Percentiles rank a stretch among this genome's conserved stretches.
Conservation (phyloP, 2,113 vertebrate species). For the Prochilodus magdalenae region DNA sequence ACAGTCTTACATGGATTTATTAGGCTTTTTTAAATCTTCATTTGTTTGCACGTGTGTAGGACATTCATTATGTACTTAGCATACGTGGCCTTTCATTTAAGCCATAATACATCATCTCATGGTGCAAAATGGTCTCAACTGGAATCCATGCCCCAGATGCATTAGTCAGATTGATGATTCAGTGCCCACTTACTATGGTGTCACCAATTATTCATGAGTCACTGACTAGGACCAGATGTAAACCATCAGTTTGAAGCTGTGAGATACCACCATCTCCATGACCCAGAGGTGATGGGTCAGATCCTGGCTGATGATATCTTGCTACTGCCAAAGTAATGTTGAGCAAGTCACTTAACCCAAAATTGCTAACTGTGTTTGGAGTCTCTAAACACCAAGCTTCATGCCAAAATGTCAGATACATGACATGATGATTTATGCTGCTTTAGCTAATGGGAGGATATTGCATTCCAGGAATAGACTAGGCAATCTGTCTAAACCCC, state of each 20-base stretch:
- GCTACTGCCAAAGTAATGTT: neutral
- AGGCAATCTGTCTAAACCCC: conserved; percentile 9
- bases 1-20: neutral
- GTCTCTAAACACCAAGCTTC: neutral
- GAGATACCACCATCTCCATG: neutral
- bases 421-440: conserved; percentile 3
- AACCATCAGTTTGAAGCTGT: neutral
- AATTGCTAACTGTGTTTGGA: neutral
- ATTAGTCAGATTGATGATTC: conserved; percentile 18
- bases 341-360: neutral
- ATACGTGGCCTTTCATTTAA: conserved; percentile 7
- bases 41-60: neutral
- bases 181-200: neutral
- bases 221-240: neutral
- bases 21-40: neutral
- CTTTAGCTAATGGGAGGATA: neutral
- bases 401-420: neutral
- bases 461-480: conserved; percentile 13
- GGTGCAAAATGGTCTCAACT: neutral
- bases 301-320: neutral
- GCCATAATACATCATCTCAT: neutral
- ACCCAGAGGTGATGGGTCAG: neutral
- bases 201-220: conserved; percentile 21
- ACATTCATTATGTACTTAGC: conserved; percentile 4
- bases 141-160: neutral